Evolutionary conservation across 2,113 vertebrate genomes (phyloP).

Genomic region (human): GRCh38 chr6:142600501-142601000

Average conservation of each 20-base stretch:
- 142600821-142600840: neutral
- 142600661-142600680: neutral
- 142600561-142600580: neutral
- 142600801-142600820: neutral
- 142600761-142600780: neutral
- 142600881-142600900: neutral
- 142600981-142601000: neutral
- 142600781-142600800: neutral
- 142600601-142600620: neutral
- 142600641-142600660: neutral
- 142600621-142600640: neutral
- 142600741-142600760: neutral
- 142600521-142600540: neutral
- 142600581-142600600: neutral
- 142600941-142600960: neutral
- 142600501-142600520: neutral
- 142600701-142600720: constrained; percentile 2
- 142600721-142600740: neutral
- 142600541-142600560: neutral
- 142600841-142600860: neutral
- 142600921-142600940: neutral
- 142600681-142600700: neutral
- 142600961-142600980: neutral
- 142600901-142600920: neutral
- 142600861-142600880: neutral